Base-by-base conservation (phyloP, 1,140 invertebrate genomes). In the Drosophila navojoa region DNA sequence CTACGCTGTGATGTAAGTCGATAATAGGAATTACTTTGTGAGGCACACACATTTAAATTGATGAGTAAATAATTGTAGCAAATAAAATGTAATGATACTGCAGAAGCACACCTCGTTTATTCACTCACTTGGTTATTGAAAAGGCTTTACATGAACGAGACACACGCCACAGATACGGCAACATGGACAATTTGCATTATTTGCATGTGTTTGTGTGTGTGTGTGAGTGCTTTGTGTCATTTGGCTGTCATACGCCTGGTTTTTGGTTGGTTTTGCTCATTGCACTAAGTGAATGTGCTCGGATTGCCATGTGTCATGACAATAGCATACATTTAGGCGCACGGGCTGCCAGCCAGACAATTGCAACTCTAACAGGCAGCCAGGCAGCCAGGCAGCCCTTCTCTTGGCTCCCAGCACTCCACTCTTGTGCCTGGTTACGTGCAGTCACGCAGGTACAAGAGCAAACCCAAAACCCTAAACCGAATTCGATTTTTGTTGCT, bases 271-370 rank as follows among this genome's bases (percentile, higher is more conserved):
- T 49, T 76, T 42, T 71, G 62, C 62, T 67, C 71, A 81, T 80
- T 86, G 81, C 81, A 86, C 73, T 81, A 81, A 81, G 81, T 81
- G 81, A 86, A 85, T 86, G 81, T 71, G 58, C 2, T 38, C 32
- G n/a, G 76, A 66, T 64, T 79, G 42, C 40, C 42, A 61, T 71
- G 70, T 74, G 57, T 45, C 77, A 69, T 71, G 76, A 82, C 79
- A 86, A 86, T 85, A 77, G 81, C 59, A 54, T 61, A 70, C 79
- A 76, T 81, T 81, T 85, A 85, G 75, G 67, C 35, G 67, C 61
- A 77, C 72, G 60, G 71, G 60, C 60, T 49, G 66, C 4, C 53
- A 62, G 15, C 27, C 47, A 50, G 42, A 57, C 44, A 67, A 54
- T 52, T 29, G 59, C 16, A 67, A 67, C 32, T 42, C 29, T 50